Evolutionary conservation across 2,888 invertebrate species (phyloP).

Genomic region (Drosophila cognata): DNA sequence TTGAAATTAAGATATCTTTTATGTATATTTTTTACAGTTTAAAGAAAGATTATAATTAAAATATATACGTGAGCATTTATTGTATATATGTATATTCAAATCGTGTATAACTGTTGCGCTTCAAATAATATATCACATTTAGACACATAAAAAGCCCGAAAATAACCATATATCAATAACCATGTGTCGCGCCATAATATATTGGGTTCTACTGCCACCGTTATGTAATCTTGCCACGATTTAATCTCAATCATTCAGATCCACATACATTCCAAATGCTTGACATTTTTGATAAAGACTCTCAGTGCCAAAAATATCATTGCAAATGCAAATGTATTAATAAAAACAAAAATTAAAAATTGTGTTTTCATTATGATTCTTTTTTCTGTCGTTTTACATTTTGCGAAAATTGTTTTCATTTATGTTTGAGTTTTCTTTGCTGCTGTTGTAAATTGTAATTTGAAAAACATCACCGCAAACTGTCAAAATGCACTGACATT

Average conservation of each 20-base stretch:
- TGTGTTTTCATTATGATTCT: conserved; percentile 28
- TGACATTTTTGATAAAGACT: conserved; percentile 29
- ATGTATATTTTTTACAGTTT: neutral
- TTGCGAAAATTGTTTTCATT: conserved; percentile 64
- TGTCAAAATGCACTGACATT: conserved; percentile 84
- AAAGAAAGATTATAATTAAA: neutral
- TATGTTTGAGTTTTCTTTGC: conserved; percentile 48
- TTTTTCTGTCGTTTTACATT: conserved; percentile 31
- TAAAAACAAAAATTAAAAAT: conserved; percentile 59
- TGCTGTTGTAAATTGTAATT: conserved; percentile 81
- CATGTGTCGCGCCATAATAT: neutral
- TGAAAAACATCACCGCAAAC: conserved; percentile 84
- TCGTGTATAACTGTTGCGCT: neutral
- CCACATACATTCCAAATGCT: conserved; percentile 40
- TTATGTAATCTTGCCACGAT: conserved; percentile 51
- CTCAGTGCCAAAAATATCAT: conserved; percentile 44
- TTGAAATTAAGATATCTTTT: neutral
- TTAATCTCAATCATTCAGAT: conserved; percentile 40
- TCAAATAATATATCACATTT: neutral
- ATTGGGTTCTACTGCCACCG: conserved; percentile 1
- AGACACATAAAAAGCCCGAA: neutral
- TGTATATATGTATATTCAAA: neutral
- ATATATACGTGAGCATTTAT: neutral
- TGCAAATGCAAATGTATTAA: conserved; percentile 43
- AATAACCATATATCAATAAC: neutral